phyloP scores from a whole-genome alignment of 1,140 invertebrate genomes.

The Zaprionus davidi region DNA sequence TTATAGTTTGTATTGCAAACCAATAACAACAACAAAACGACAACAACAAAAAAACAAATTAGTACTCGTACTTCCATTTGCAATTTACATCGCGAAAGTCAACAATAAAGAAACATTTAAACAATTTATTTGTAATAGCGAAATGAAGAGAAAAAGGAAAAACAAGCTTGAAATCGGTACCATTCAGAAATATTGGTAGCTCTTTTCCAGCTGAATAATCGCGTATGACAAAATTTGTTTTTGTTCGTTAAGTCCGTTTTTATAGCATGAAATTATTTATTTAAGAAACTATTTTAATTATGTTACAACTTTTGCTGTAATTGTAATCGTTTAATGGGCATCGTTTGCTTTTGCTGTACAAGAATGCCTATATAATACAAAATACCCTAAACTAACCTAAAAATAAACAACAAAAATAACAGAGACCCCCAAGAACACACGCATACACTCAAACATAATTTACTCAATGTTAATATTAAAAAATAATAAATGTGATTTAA shows the following conservation, averaged over 20 bases:
- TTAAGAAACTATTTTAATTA: constrained; percentile 77
- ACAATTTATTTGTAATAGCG: constrained; percentile 76
- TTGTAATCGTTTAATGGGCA: constrained; percentile 64
- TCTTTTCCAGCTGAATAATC: constrained; percentile 1
- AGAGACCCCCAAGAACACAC: constrained; percentile 46
- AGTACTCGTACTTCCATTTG: constrained; percentile 73
- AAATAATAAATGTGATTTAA: constrained; percentile 81
- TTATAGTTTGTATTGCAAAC: constrained; percentile 71
- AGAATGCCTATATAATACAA: constrained; percentile 47
- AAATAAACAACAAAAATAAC: constrained; percentile 34
- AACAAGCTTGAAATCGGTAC: constrained; percentile 1
- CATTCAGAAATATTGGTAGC: constrained; percentile 1
- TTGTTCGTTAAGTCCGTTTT: constrained; percentile 57
- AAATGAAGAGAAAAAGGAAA: constrained; percentile 52
- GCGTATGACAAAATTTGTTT: constrained; percentile 47
- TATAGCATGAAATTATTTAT: constrained; percentile 74
- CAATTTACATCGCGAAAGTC: constrained; percentile 50
- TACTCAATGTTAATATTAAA: constrained; percentile 79
- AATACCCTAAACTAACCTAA: constrained; percentile 33
- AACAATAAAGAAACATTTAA: constrained; percentile 54
- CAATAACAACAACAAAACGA: constrained; percentile 32
- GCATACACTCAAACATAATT: constrained; percentile 75
- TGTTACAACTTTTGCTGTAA: constrained; percentile 67
- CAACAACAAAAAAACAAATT: constrained; percentile 59
- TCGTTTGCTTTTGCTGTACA: constrained; percentile 63